Evolutionary conservation across 2,113 vertebrate species (phyloP), one percentile per base, ranked within the genome.

Genomic region (Bothrops jararaca): DNA sequence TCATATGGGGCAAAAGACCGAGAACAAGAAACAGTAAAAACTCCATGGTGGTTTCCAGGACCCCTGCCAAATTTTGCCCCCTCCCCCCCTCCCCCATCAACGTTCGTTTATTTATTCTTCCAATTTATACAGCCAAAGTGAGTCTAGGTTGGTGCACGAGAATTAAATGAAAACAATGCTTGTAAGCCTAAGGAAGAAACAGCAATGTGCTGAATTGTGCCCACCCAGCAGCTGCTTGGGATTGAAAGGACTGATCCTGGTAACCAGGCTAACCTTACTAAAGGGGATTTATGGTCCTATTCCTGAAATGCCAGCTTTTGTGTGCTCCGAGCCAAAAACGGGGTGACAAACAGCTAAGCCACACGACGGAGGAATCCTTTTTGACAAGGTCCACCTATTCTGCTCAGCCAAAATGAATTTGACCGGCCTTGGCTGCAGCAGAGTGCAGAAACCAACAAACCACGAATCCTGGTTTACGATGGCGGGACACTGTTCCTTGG

Each of bases 321-420:
- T 39, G 18, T 26, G n/a, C 12, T 18, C 1, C 1, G 64, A 74
- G 15, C n/a, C 64, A 6, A 74, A 34, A 15, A 74, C 29, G 0
- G 64, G 34, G 34, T 9, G 34, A 39, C 74, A 8, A 42, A 9
- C 18, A 42, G 74, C 34, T 7, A 9, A 80, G 7, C 5, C 6
- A 22, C n/a, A 1, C 0, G 7, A 8, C 2, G 1, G 18, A 80
- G 15, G 5, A 39, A 80, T 3, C 34, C 5, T 1, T 0, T 34
- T 22, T 22, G 69, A 22, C 69, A 8, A 39, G 15, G 5, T 20
- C 15, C 69, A 80, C 7, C 69, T 20, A 8, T 80, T 80, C 69
- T 80, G 69, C 69, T 39, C 39, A 80, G 5, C 69, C 69, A 1
- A n/a, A n/a, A 34, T 34, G 69, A 20, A 34, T 20, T 39, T 0